These are phyloP conservation scores for Tichodroma muraria DNA, from an alignment of 2,113 vertebrate genomes.

Conservation along the genomic window DNA sequence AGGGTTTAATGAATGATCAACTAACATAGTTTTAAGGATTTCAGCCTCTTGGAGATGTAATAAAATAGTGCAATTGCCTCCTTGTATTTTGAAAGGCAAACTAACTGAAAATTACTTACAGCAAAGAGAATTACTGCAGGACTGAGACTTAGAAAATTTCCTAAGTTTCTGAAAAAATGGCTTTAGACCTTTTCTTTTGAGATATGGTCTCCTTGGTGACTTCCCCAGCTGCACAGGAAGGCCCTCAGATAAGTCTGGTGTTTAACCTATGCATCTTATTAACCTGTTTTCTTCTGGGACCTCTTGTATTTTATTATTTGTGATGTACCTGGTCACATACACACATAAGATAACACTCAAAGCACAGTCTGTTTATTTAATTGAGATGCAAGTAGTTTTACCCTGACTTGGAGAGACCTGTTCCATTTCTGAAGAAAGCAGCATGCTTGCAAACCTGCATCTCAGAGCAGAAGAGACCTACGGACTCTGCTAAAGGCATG, in stretches of 20 bases:
- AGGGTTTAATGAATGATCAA: not conserved
- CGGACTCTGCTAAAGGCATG: not conserved
- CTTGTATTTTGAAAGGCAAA: not conserved
- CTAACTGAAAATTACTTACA: not conserved
- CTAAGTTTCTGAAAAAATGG: not conserved
- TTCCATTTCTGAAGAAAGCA: not conserved
- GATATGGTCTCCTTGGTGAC: not conserved
- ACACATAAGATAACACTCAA: fast-evolving
- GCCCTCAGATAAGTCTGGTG: not conserved
- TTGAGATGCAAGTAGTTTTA: not conserved
- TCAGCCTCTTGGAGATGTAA: not conserved
- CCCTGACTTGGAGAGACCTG: not conserved
- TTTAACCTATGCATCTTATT: not conserved
- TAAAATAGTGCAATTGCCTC: not conserved
- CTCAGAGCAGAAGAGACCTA: not conserved
- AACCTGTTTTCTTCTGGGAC: not conserved
- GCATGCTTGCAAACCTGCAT: not conserved
- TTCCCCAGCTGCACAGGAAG: not conserved
- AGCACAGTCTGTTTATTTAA: not conserved
- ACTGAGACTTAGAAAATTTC: not conserved
- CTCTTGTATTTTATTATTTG: not conserved
- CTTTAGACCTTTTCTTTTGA: not conserved
- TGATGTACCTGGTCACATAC: not conserved
- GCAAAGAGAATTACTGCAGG: not conserved
- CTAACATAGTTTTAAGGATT: not conserved